A percentile compares a stretch with the other conserved stretches of the same genome.
Evolutionary conservation across 2,113 vertebrate genomes (phyloP).

Genomic region (Passerina amoena): DNA sequence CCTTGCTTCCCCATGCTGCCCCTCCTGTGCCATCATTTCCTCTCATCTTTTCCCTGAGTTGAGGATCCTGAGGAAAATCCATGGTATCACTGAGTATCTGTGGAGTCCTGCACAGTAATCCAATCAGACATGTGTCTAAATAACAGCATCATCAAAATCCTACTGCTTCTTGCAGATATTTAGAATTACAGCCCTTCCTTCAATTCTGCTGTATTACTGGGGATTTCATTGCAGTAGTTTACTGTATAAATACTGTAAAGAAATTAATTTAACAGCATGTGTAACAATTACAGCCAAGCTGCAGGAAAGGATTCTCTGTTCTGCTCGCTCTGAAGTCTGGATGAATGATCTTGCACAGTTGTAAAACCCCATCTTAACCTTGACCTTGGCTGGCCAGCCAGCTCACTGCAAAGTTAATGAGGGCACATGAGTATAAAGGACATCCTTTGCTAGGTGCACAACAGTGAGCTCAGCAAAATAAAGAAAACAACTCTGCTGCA

Average conservation of each 20-base stretch:
- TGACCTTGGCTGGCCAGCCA: background rate
- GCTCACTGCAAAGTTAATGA: background rate
- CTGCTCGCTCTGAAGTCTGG: background rate
- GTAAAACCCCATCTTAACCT: background rate
- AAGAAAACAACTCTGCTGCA: background rate
- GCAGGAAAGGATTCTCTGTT: background rate
- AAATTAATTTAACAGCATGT: background rate
- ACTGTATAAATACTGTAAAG: background rate
- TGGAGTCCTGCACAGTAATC: background rate
- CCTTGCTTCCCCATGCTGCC: background rate
- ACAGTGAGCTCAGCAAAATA: background rate
- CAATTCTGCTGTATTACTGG: background rate
- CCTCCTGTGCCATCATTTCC: background rate
- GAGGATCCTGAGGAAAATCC: background rate
- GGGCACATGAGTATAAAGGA: rapidly evolving
- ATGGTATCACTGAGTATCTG: rapidly evolving
- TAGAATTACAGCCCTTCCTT: background rate
- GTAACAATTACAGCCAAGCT: background rate
- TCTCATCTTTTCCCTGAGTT: rapidly evolving
- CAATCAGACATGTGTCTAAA: background rate
- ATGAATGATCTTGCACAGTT: background rate
- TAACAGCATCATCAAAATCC: background rate
- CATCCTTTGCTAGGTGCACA: background rate
- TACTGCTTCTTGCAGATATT: background rate
- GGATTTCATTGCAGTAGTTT: background rate